Conservation (phyloP, 2,113 vertebrate genomes). For the Cheilinus undulatus region DNA sequence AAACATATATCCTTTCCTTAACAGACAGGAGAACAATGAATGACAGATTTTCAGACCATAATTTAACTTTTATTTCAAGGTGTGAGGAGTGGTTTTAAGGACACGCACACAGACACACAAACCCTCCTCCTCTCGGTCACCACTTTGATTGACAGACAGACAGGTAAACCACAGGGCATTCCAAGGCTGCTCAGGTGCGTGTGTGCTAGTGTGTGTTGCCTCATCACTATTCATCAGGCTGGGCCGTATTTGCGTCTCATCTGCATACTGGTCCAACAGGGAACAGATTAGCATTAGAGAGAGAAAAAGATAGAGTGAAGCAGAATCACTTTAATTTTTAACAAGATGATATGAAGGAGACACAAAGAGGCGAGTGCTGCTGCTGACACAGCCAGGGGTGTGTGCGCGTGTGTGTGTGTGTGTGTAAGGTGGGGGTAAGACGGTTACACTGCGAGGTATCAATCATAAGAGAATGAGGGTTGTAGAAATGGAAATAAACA, state of each 20-base stretch:
- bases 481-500: slow-evolving; percentile 67
- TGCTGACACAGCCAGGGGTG: slow-evolving; percentile 77
- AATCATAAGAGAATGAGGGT: slow-evolving; percentile 60
- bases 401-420: slow-evolving; percentile 21
- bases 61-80: slow-evolving; percentile 2
- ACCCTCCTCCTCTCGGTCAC: slow-evolving; percentile 41
- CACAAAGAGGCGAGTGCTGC: slow-evolving; percentile 76
- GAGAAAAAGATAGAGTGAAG: slow-evolving; percentile 62
- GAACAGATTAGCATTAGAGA: slow-evolving; percentile 84
- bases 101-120: slow-evolving; percentile 28
- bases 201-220: slow-evolving; percentile 45
- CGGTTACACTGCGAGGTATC: slow-evolving; percentile 55
- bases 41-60: slow-evolving; percentile 4
- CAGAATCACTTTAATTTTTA: slow-evolving; percentile 86
- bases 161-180: slow-evolving; percentile 83
- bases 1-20: neutral
- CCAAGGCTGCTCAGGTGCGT: slow-evolving; percentile 71
- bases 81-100: slow-evolving; percentile 22
- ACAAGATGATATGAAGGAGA: slow-evolving; percentile 84
- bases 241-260: slow-evolving; percentile 78
- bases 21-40: neutral
- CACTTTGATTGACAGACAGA: slow-evolving; percentile 82
- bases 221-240: slow-evolving; percentile 82
- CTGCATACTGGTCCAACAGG: slow-evolving; percentile 83
- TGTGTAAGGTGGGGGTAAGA: slow-evolving; percentile 18